phyloP scores from a whole-genome alignment of 1,140 invertebrate species.

The Oryctes rhinoceros region DNA sequence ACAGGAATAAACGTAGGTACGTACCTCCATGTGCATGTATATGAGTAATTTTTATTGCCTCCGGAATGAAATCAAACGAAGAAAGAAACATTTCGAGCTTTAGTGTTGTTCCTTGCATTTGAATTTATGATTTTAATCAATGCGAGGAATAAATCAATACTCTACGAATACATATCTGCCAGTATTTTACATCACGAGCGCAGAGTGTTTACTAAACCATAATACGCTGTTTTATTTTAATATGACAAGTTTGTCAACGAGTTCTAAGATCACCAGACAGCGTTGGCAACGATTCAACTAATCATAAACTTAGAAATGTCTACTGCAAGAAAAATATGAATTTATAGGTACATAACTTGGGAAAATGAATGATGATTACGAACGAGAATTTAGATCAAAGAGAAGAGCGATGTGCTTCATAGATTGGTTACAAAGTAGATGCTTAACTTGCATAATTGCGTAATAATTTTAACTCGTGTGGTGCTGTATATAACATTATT shows the following conservation, averaged over 20 bases:
- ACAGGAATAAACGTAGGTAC: neutral
- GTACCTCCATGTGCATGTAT: neutral
- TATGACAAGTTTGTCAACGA: neutral
- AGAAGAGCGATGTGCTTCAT: too few species aligned
- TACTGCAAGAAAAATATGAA: neutral
- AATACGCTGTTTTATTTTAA: neutral
- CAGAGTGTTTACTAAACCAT: neutral
- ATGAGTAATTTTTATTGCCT: slow-evolving; percentile 30
- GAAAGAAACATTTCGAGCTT: slow-evolving; percentile 3
- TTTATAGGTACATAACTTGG: too few species aligned
- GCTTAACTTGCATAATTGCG: too few species aligned
- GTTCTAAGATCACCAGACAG: neutral
- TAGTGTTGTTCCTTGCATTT: slow-evolving; percentile 1
- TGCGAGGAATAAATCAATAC: slow-evolving; percentile 21
- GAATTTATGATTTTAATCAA: slow-evolving; percentile 31
- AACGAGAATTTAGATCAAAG: too few species aligned
- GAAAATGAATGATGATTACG: too few species aligned
- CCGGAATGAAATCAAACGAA: slow-evolving; percentile 20
- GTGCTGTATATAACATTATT: too few species aligned
- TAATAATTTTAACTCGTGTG: too few species aligned
- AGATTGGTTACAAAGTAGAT: too few species aligned
- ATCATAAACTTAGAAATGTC: neutral
- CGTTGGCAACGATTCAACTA: neutral
- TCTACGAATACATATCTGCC: neutral
- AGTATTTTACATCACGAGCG: too few species aligned